Conservation (phyloP, 2,113 vertebrate genomes). For the Onychorhynchus coronatus region DNA sequence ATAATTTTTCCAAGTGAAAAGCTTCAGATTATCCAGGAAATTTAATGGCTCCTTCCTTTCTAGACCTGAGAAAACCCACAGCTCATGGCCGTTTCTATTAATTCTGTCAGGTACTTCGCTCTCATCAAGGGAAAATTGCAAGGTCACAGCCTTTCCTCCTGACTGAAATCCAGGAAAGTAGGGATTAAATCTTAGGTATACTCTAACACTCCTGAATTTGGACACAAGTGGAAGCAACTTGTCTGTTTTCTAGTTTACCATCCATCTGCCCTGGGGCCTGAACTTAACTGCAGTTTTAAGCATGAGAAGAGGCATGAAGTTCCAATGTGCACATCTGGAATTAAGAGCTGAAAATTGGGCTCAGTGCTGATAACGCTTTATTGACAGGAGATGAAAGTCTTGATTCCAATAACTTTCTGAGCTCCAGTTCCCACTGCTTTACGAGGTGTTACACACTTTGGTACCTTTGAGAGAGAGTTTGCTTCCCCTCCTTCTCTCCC, state of each 20-base stretch:
- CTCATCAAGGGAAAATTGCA: not conserved
- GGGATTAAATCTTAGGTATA: not conserved
- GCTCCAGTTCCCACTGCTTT: conserved; percentile 66
- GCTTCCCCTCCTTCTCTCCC: conserved; percentile 55
- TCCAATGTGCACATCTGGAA: conserved; percentile 66
- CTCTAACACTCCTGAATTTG: not conserved
- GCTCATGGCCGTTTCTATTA: not conserved
- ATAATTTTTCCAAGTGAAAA: not conserved
- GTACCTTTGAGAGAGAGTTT: conserved; percentile 62
- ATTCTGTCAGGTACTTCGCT: not conserved
- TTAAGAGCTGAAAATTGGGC: conserved; percentile 54
- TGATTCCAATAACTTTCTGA: conserved; percentile 61
- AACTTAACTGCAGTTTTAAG: not conserved
- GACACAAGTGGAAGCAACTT: not conserved
- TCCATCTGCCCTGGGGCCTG: not conserved
- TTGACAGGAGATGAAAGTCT: conserved; percentile 77
- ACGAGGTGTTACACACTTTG: conserved; percentile 72
- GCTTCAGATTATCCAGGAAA: not conserved
- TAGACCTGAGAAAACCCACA: not conserved
- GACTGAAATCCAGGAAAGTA: not conserved
- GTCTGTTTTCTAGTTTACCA: conserved; percentile 14
- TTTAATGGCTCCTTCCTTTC: not conserved
- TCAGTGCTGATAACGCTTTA: conserved; percentile 68
- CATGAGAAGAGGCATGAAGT: conserved; percentile 23
- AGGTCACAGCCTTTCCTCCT: not conserved